Evolutionary conservation across 2,888 invertebrate genomes (phyloP).

Genomic region (Nomada fucata): DNA sequence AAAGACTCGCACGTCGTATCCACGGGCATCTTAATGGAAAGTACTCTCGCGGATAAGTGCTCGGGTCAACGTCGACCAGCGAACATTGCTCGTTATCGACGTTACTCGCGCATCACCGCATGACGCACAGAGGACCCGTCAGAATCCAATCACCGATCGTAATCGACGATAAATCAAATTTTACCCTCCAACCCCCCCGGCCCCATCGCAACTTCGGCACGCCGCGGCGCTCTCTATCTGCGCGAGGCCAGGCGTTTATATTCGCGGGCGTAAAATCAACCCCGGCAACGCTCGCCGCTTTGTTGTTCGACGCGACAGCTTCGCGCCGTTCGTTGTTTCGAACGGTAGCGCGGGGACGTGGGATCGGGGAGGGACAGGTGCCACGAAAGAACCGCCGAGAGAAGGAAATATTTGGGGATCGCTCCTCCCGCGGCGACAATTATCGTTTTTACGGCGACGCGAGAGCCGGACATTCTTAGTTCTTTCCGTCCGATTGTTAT

Average conservation of each 20-base stretch:
- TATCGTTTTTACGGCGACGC: background rate
- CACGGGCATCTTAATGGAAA: constrained; percentile 36
- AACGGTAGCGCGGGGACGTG: background rate
- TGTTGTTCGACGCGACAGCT: constrained; percentile 48
- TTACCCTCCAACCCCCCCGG: constrained; percentile 24
- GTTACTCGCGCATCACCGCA: constrained; percentile 75
- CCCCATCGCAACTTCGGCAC: constrained; percentile 28
- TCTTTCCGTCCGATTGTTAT: too few relatives aligned
- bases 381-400: constrained; percentile 1
- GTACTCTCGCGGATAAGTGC: constrained; percentile 67
- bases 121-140: constrained; percentile 68
- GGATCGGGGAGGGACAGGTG: background rate
- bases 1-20: background rate
- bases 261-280: constrained; percentile 72
- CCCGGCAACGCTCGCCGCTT: constrained; percentile 59
- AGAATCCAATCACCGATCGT: constrained; percentile 79
- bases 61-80: constrained; percentile 69
- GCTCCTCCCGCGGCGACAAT: background rate
- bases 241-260: constrained; percentile 65
- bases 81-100: constrained; percentile 77
- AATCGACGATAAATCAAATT: constrained; percentile 81
- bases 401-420: background rate
- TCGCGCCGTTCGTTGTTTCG: constrained; percentile 32
- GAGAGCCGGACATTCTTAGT: too few relatives aligned
- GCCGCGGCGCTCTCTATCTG: constrained; percentile 52